phyloP scores from a whole-genome alignment of 1,140 invertebrate species.

The Drosophila lini region DNA sequence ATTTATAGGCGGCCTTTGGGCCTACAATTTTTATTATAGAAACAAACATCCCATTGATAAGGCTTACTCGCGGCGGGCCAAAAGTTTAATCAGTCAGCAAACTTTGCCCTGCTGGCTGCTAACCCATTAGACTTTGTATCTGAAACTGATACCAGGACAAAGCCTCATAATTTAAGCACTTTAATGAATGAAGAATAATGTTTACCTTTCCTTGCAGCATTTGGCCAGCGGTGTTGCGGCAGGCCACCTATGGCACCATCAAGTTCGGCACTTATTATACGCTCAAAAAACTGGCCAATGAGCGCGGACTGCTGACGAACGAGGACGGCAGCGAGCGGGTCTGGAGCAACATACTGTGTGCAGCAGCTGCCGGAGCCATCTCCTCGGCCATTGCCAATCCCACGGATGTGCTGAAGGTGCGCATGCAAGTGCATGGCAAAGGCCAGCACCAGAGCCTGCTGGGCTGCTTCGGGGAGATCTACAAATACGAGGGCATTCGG shows the following conservation, averaged over 20 bases:
- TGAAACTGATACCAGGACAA: slow-evolving; percentile 16
- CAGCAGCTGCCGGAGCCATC: slow-evolving; percentile 91
- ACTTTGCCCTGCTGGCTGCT: slow-evolving; percentile 54
- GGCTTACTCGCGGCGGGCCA: not conserved
- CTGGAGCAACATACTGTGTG: slow-evolving; percentile 93
- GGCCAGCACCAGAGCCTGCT: slow-evolving; percentile 86
- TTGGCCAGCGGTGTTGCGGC: slow-evolving; percentile 94
- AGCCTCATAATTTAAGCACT: not conserved
- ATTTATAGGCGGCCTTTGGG: not conserved
- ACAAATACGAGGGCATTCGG: slow-evolving; percentile 91
- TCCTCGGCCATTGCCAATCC: slow-evolving; percentile 98
- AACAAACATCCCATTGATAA: slow-evolving; percentile 44
- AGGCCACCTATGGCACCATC: slow-evolving; percentile 97
- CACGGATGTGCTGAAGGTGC: slow-evolving; percentile 99
- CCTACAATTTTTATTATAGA: slow-evolving; percentile 1
- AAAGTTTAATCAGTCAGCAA: slow-evolving; percentile 43
- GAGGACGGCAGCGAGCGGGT: slow-evolving; percentile 89
- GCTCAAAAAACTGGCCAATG: slow-evolving; percentile 89
- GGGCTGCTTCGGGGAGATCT: slow-evolving; percentile 92
- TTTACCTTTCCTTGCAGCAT: slow-evolving; percentile 87
- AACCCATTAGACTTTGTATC: slow-evolving; percentile 59
- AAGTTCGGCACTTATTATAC: slow-evolving; percentile 98
- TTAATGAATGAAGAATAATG: not conserved
- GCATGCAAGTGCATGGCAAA: slow-evolving; percentile 92
- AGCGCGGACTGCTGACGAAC: slow-evolving; percentile 85